Conservation (phyloP, 2,888 invertebrate species). For the Keiferia lycopersicella region DNA sequence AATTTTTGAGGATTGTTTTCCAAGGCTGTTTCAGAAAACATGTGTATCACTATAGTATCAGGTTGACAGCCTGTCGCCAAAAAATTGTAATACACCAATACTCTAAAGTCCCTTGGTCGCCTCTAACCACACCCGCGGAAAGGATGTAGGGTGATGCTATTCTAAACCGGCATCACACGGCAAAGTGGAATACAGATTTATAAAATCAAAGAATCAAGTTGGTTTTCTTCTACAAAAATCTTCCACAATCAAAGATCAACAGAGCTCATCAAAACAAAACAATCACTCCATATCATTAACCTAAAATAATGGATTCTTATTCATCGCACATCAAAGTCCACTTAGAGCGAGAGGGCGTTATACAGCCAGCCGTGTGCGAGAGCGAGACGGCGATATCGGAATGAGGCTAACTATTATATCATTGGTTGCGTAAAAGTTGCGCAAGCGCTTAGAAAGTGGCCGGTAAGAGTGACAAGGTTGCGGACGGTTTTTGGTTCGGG, state of each 20-base stretch:
- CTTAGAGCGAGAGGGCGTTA: constrained; percentile 10
- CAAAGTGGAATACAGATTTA: too few relatives aligned
- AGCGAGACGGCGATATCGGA: neutral
- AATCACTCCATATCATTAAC: constrained; percentile 20
- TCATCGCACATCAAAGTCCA: neutral
- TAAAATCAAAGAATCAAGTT: too few relatives aligned
- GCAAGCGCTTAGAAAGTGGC: constrained; percentile 28
- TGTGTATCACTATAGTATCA: too few relatives aligned
- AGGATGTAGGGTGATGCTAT: too few relatives aligned
- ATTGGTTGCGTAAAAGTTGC: constrained; percentile 24
- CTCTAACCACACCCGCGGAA: too few relatives aligned
- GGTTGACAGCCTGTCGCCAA: too few relatives aligned
- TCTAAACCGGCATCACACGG: too few relatives aligned
- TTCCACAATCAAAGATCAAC: neutral
- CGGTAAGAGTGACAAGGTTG: constrained; percentile 20
- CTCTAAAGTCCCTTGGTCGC: too few relatives aligned
- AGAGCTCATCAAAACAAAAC: constrained; percentile 17
- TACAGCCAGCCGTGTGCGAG: neutral
- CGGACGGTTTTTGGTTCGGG: neutral
- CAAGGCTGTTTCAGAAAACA: too few relatives aligned
- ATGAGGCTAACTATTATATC: constrained; percentile 23
- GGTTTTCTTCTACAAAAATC: neutral
- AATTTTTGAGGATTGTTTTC: too few relatives aligned
- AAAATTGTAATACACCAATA: too few relatives aligned
- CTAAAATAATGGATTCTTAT: constrained; percentile 14